Evolutionary conservation across 64 coral and sea anemone genomes (phyloP), one percentile per base, ranked within the genome.

Genomic region (Porites australiensis): DNA sequence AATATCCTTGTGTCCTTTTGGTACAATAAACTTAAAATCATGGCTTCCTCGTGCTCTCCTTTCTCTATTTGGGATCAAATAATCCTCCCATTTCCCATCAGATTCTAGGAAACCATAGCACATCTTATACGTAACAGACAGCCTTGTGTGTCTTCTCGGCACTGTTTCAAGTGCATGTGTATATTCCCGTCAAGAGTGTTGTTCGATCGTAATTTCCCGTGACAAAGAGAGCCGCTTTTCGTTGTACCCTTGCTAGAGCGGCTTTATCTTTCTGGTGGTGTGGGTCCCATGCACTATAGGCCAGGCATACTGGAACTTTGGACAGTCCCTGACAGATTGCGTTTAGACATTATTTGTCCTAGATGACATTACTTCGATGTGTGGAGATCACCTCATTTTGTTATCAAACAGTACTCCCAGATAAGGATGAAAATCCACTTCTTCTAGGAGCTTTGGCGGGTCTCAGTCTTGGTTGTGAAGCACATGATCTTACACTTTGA

Each of bases 401-500:
- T 44, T 12, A 51, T 37, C 8, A n/a, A n/a, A n/a, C n/a, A n/a
- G n/a, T n/a, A n/a, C n/a, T n/a, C n/a, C n/a, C n/a, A n/a, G n/a
- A 79, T 79, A 79, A 52, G 76, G 14, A 16, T 79, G 3, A 50
- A 44, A 2, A 44, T 79, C 76, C 44, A 79, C 4, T 79, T 80
- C 77, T 50, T 84, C 55, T 63, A 44, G 64, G 37, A 83, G n/a
- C n/a, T 52, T 52, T 84, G 14, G 67, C 58, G 37, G 67, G 22
- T 88, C 58, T 8, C 54, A n/a, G n/a, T 55, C 72, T 20, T 88
- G 18, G 49, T 88, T 58, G 86, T 88, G 23, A 54, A 0, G 51
- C 50, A 76, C 54, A 88, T 58, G 19, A 75, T 4, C 57, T 88
- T 75, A 68, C 82, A 86, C 55, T 86, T 86, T 43, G 60, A 8